phyloP scores from a whole-genome alignment of 2,888 invertebrate genomes.

The Clistopyga incitator region DNA sequence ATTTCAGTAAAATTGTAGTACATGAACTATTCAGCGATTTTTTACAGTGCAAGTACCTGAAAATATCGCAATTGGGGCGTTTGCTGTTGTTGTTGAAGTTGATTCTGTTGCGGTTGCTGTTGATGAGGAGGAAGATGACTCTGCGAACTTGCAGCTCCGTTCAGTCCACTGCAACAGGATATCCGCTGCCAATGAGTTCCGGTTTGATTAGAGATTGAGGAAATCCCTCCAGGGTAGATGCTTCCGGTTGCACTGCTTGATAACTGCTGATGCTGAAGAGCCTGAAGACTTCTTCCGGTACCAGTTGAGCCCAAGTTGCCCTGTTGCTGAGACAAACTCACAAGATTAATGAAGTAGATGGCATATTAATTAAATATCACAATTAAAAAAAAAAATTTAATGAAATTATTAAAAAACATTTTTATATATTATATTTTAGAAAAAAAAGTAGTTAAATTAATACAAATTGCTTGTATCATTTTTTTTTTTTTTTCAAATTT shows the following conservation, averaged over 20 bases:
- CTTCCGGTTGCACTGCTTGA: not conserved
- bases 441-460: too few species aligned
- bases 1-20: too few species aligned
- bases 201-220: constrained; percentile 2
- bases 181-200: constrained; percentile 47
- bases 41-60: constrained; percentile 41
- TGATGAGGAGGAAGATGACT: constrained; percentile 43
- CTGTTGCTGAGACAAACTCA: constrained; percentile 14
- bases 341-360: not conserved
- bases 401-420: too few species aligned
- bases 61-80: constrained; percentile 45
- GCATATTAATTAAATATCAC: too few species aligned
- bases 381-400: too few species aligned
- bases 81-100: constrained; percentile 26
- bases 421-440: too few species aligned
- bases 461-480: too few species aligned
- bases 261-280: constrained; percentile 43
- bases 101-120: constrained; percentile 39
- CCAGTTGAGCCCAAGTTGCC: constrained; percentile 46
- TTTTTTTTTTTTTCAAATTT: too few species aligned
- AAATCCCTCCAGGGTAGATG: constrained; percentile 14
- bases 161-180: constrained; percentile 16
- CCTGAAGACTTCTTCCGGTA: constrained; percentile 28
- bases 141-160: constrained; percentile 16
- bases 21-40: too few species aligned